Evolutionary conservation across 2,797 vertebrate genomes (phyloP).

Genomic region (Oceanodroma leucorhoa): DNA sequence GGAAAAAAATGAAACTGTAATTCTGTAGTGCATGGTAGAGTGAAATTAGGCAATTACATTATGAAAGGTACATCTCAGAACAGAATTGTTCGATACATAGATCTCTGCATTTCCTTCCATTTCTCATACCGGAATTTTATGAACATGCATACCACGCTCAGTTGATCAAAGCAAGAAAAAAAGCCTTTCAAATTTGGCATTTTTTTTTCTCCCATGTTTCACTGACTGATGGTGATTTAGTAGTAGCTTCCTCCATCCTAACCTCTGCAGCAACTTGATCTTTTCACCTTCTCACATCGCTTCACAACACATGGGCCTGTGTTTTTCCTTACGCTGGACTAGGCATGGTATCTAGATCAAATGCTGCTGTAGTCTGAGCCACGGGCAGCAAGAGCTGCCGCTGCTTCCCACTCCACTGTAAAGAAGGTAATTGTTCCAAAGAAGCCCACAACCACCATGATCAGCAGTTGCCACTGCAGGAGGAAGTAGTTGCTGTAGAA

Average conservation of each 20-base stretch:
- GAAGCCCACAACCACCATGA: slow-evolving; percentile 88
- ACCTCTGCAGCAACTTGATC: neutral
- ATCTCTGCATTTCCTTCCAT: neutral
- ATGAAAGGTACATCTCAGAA: neutral
- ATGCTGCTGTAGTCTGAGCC: slow-evolving; percentile 88
- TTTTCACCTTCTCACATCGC: neutral
- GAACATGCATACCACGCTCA: neutral
- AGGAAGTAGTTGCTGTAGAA: slow-evolving; percentile 97
- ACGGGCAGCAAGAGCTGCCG: slow-evolving; percentile 61
- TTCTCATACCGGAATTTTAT: neutral
- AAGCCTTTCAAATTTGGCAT: neutral
- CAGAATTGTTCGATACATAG: neutral
- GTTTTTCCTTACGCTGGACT: rapidly evolving
- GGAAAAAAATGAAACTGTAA: neutral
- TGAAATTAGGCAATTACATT: slow-evolving; percentile 2
- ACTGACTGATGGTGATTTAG: neutral
- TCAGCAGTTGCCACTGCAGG: slow-evolving; percentile 94
- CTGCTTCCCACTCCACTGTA: slow-evolving; percentile 81
- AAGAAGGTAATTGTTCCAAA: slow-evolving; percentile 90
- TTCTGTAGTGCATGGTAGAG: neutral
- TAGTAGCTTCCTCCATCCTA: neutral
- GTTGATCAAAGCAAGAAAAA: neutral
- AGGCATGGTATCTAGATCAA: slow-evolving; percentile 55
- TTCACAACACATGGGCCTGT: rapidly evolving
- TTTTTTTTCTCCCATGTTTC: neutral